Percentiles rank a stretch among this genome's conserved stretches.
phyloP scores from a whole-genome alignment of 1,140 invertebrate genomes.

The Drosophila bocki region DNA sequence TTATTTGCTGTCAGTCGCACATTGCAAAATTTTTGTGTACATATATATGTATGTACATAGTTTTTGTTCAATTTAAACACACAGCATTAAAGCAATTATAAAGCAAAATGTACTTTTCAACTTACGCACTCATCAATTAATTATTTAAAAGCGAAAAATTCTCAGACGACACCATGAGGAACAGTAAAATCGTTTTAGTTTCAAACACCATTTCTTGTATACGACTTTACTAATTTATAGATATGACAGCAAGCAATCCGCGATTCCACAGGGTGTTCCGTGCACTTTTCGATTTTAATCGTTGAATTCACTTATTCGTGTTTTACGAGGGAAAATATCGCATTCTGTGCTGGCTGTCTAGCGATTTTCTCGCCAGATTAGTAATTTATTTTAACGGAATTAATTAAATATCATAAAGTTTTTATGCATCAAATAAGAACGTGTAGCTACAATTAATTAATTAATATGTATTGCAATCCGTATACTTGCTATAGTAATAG shows the following conservation, averaged over 20 bases:
- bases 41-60: conserved; percentile 32
- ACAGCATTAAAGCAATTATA: background rate
- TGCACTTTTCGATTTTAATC: conserved; percentile 16
- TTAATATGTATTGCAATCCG: no score
- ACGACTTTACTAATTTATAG: conserved; percentile 49
- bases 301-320: conserved; percentile 13
- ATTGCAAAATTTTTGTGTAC: conserved; percentile 28
- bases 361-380: background rate
- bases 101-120: background rate
- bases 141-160: conserved; percentile 35
- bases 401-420: background rate
- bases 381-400: background rate
- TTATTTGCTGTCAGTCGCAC: conserved; percentile 17
- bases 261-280: conserved; percentile 31
- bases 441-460: no score
- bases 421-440: no score
- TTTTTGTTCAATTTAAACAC: conserved; percentile 15
- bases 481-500: no score
- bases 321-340: conserved; percentile 20
- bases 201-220: conserved; percentile 49
- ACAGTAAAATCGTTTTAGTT: conserved; percentile 43
- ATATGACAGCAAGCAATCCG: conserved; percentile 47
- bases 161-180: conserved; percentile 44
- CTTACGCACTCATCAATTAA: conserved; percentile 44
- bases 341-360: conserved; percentile 1